Evolutionary conservation across 2,888 invertebrate species (phyloP), one percentile per base, ranked within the genome.

Genomic region (Candidula unifasciata): DNA sequence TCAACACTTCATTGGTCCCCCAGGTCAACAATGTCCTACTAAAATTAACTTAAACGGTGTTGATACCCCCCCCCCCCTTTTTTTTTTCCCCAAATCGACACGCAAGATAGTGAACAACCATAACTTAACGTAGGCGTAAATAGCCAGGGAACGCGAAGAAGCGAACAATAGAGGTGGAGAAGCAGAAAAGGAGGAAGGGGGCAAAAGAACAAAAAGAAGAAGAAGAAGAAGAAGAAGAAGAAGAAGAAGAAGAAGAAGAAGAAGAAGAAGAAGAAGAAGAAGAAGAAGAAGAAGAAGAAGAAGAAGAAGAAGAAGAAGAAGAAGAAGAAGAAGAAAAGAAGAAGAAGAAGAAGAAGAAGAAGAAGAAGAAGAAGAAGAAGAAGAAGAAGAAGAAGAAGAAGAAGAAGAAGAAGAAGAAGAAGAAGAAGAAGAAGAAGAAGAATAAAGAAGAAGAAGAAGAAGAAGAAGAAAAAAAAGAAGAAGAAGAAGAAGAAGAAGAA

Each of bases 321-420:
- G n/a, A n/a, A 60, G 60, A 60, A 18, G n/a, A 24, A 18, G 18
- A 60, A 3, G n/a, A n/a, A 16, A 18, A 60, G 60, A 60, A 60
- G 60, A 24, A 60, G n/a, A 60, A n/a, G n/a, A 24, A 60, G n/a
- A 60, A n/a, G 60, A n/a, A 60, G 18, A n/a, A 60, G 18, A 60
- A n/a, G n/a, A n/a, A 24, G 60, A 60, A n/a, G 60, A 60, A 60
- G n/a, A n/a, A 60, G 24, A 18, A 60, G 60, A 60, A 18, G 18
- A n/a, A 60, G n/a, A n/a, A 60, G n/a, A 24, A 60, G 60, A 60
- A 60, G 60, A 60, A n/a, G n/a, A 60, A 60, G n/a, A n/a, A 60
- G 60, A 60, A n/a, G 18, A 24, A n/a, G 18, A 16, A n/a, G 16
- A 16, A n/a, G 16, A 16, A 60, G 18, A 3, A n/a, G 16, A 60